Base-by-base conservation (phyloP, 2,888 invertebrate genomes). In the Pyralis farinalis region DNA sequence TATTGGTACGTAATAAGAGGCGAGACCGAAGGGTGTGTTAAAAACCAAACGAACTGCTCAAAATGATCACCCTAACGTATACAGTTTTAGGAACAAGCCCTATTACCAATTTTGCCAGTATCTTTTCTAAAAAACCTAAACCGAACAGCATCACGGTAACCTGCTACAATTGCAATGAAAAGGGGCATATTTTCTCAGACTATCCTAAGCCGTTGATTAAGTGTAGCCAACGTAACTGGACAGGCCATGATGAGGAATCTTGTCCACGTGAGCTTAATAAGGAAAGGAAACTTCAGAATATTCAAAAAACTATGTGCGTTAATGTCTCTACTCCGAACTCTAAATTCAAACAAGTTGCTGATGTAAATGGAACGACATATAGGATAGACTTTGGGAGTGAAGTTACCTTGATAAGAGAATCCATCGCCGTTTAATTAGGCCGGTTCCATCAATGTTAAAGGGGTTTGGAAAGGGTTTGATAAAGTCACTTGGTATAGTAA, bases 161-260 rank as follows among this genome's bases (percentile, higher is more conserved):
- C 16, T 44, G 44, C 9, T 40, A 34, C 7, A 40, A 40, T 31
- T 44, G 44, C 25, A 37, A 37, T 31, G 29, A 37, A 28, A 25
- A 9, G n/a, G 40, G 40, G 6, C 44, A 39, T 29, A 9, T 11
- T 7, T 30, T 22, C 12, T 6, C 9, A 4, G 12, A 37, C 8
- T 44, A 40, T 21, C 20, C 34, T 1, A 40, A 40, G 11, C 44
- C 44, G 0, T n/a, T 44, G 9, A 1, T 40, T 9, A 40, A 40
- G 12, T 40, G 40, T 12, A 6, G 16, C 8, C 12, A 11, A 12
- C 27, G 28, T 12, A 27, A 35, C 16, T 27, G 12, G 8, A 28
- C 27, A 7, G 35, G 35, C 6, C 35, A 35, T 11, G 27, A 25
- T 12, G 27, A 5, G 3, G 35, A 25, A n/a, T 10, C 12, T 12